These are phyloP conservation scores for Lomographa bimaculata DNA, from an alignment of 2,888 invertebrate species.

Conservation along the genomic window DNA sequence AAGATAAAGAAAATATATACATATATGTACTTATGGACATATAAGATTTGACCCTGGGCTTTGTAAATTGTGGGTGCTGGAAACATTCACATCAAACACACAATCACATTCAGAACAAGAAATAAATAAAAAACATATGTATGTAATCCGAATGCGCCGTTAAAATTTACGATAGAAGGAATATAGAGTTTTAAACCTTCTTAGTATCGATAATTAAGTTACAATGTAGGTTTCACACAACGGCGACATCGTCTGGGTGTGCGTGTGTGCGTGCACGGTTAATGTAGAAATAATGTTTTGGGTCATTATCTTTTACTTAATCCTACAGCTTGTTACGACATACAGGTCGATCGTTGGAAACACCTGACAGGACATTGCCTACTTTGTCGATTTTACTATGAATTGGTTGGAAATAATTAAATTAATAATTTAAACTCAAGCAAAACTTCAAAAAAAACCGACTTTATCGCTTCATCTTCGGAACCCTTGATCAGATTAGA, in stretches of 20 bases:
- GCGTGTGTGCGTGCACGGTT: constrained; percentile 44
- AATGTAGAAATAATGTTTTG: constrained; percentile 74
- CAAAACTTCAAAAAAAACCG: no score
- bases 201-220: constrained; percentile 49
- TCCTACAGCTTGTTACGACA: constrained; percentile 56
- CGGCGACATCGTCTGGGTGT: constrained; percentile 51
- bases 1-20: no score
- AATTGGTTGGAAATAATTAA: no score
- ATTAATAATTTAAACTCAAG: not conserved
- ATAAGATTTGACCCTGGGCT: no score
- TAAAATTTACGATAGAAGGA: constrained; percentile 25
- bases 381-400: constrained; percentile 22
- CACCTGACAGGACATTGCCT: constrained; percentile 13
- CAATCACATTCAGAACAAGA: no score
- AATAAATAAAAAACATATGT: no score
- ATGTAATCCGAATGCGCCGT: no score
- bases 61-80: no score
- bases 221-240: constrained; percentile 50
- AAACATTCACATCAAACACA: no score
- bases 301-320: constrained; percentile 74
- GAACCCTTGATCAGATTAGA: no score
- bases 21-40: no score
- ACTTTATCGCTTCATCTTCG: no score
- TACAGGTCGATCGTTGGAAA: constrained; percentile 35
- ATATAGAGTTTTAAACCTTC: constrained; percentile 34